Percentiles rank a stretch among this genome's conserved stretches.
These are phyloP conservation scores for Sarcophaga variegata DNA, from an alignment of 2,888 invertebrate species.

Conservation along the genomic window DNA sequence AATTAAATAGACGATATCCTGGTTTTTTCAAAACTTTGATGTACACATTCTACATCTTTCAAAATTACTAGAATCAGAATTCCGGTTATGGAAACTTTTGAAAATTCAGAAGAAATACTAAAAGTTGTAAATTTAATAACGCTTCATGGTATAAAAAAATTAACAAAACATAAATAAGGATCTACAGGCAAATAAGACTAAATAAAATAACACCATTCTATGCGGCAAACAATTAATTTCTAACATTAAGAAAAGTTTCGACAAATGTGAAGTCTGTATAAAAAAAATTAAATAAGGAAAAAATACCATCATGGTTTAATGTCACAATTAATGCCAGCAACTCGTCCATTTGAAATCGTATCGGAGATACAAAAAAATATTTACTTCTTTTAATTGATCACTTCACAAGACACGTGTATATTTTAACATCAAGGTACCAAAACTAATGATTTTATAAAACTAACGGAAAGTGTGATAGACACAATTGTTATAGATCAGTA, in stretches of 20 bases:
- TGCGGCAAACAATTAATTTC: constrained; percentile 59
- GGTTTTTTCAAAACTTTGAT: constrained; percentile 64
- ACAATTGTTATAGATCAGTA: constrained; percentile 69
- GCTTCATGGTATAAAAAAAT: constrained; percentile 37
- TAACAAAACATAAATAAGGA: constrained; percentile 38
- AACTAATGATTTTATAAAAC: constrained; percentile 73
- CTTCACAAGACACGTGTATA: constrained; percentile 74
- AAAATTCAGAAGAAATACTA: constrained; percentile 28
- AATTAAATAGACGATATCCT: constrained; percentile 70
- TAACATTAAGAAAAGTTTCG: constrained; percentile 52
- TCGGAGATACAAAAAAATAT: constrained; percentile 75
- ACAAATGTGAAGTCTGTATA: constrained; percentile 63
- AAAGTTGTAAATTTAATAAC: constrained; percentile 49
- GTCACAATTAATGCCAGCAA: constrained; percentile 67
- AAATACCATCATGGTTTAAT: constrained; percentile 58
- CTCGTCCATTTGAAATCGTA: constrained; percentile 73
- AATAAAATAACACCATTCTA: constrained; percentile 60
- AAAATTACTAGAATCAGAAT: constrained; percentile 58
- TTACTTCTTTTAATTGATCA: constrained; percentile 75
- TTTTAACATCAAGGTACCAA: constrained; percentile 74
- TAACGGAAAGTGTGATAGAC: constrained; percentile 9
- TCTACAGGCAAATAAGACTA: constrained; percentile 37
- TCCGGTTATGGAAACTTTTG: constrained; percentile 23
- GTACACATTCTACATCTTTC: constrained; percentile 44
- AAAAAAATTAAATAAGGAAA: constrained; percentile 64